These are phyloP conservation scores for Falco novaeseelandiae DNA, from an alignment of 2,797 vertebrate species.

Conservation along the genomic window DNA sequence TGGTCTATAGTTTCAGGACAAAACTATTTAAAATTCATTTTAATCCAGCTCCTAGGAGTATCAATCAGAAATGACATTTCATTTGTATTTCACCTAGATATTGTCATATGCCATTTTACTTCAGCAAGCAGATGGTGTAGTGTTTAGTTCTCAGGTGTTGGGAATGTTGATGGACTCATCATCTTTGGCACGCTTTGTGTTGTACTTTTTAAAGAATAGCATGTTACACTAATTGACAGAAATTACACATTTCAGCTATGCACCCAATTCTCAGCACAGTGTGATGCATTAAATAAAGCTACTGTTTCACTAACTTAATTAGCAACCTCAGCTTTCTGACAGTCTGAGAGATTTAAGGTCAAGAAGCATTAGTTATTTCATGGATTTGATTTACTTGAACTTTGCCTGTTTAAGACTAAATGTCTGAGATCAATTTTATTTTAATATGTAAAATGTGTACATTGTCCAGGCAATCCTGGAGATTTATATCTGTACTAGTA, in stretches of 20 bases:
- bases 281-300: neutral
- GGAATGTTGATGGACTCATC: neutral
- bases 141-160: neutral
- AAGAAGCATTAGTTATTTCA: neutral
- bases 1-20: neutral
- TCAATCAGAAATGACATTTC: neutral
- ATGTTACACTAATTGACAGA: constrained; percentile 7
- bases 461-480: neutral
- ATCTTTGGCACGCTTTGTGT: neutral
- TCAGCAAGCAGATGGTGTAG: constrained; percentile 44
- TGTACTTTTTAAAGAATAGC: constrained; percentile 21
- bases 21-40: neutral
- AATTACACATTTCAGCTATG: neutral
- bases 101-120: constrained; percentile 6
- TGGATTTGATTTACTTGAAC: neutral
- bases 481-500: neutral
- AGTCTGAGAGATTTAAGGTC: neutral
- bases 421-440: neutral
- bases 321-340: neutral
- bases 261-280: neutral
- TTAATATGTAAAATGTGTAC: neutral
- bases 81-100: neutral
- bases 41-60: neutral
- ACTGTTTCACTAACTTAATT: neutral
- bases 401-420: neutral